phyloP scores from a whole-genome alignment of 2,888 invertebrate genomes.

The Linyphia triangularis region DNA sequence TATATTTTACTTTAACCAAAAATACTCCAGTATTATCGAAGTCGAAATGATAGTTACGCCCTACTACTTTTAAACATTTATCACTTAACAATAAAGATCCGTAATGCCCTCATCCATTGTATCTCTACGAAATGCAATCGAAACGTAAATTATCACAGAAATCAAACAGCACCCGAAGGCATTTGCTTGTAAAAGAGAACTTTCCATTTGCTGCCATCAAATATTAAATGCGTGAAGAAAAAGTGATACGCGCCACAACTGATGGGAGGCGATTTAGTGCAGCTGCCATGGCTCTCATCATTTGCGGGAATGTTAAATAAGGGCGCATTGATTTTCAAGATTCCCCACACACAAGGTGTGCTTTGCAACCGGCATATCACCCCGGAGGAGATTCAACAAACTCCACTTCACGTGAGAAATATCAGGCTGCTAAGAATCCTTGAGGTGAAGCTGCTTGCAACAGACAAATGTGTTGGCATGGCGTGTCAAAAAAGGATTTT shows the following conservation, averaged over 20 bases:
- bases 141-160: slow-evolving; percentile 62
- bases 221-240: slow-evolving; percentile 64
- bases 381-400: background rate
- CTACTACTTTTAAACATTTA: no score
- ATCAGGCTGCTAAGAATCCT: background rate
- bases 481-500: no score
- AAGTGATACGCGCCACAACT: slow-evolving; percentile 57
- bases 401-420: background rate
- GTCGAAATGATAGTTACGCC: no score
- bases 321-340: slow-evolving; percentile 66
- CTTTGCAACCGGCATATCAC: background rate
- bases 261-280: slow-evolving; percentile 63
- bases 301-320: slow-evolving; percentile 72
- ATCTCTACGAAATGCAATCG: no score
- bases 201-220: slow-evolving; percentile 52
- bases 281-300: slow-evolving; percentile 69
- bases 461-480: no score
- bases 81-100: no score
- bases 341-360: background rate
- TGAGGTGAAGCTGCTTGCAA: no score
- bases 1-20: no score
- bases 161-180: slow-evolving; percentile 38
- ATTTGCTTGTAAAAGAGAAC: slow-evolving; percentile 49
- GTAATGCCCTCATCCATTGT: no score
- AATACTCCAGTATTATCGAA: no score